Percentiles rank a stretch among this genome's conserved stretches.
These are phyloP conservation scores for Hippolais icterina DNA, from an alignment of 2,113 vertebrate species.

Conservation along the genomic window DNA sequence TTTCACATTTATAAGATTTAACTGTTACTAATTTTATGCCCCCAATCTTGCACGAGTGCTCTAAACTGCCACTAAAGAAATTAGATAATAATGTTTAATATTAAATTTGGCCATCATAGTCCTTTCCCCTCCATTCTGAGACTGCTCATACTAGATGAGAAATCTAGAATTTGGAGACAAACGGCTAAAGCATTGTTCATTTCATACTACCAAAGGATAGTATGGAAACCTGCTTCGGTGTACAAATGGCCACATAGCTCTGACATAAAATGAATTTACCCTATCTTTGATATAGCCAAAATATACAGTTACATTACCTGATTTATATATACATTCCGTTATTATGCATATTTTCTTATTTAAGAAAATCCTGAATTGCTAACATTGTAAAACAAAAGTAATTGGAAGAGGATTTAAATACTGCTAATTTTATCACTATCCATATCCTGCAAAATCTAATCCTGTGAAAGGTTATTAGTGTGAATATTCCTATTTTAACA, in stretches of 20 bases:
- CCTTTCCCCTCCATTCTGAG: neutral
- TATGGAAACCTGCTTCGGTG: neutral
- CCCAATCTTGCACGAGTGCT: neutral
- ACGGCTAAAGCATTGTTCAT: neutral
- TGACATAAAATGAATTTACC: neutral
- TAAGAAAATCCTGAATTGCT: neutral
- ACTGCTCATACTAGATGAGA: neutral
- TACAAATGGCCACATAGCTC: neutral
- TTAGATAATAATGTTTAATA: neutral
- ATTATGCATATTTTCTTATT: neutral
- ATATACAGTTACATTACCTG: neutral
- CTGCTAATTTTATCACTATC: neutral
- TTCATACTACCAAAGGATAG: neutral
- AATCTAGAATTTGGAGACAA: neutral
- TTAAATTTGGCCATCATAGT: neutral
- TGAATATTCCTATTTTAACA: conserved; percentile 5
- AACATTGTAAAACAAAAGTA: neutral
- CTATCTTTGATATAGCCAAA: neutral
- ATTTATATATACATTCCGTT: neutral
- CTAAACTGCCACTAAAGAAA: neutral
- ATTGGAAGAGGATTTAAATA: neutral
- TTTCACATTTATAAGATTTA: neutral
- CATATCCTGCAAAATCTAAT: neutral
- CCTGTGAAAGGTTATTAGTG: neutral
- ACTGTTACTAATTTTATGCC: neutral